Percentiles rank a stretch among this genome's conserved stretches.
phyloP scores from a whole-genome alignment of 2,888 invertebrate genomes.

The Lottia gigantea region DNA sequence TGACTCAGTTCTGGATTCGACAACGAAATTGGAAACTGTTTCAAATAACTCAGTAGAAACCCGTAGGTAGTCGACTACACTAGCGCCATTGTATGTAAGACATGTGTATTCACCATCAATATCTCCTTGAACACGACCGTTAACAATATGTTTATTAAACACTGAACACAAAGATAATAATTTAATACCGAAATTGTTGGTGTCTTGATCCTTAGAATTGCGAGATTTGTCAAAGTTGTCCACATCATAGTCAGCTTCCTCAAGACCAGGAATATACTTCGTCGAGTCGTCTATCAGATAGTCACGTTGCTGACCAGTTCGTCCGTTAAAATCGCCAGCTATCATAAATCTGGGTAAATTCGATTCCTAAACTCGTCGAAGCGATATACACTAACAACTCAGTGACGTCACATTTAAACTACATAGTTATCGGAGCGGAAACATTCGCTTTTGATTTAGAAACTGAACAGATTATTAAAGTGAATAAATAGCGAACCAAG shows the following conservation, averaged over 20 bases:
- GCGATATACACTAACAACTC: background rate
- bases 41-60: no score
- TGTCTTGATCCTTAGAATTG: background rate
- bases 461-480: background rate
- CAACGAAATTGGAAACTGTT: no score
- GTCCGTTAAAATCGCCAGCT: background rate
- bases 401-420: background rate
- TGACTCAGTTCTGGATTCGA: no score
- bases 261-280: background rate
- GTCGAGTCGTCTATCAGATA: conserved; percentile 3
- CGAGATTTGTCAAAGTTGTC: background rate
- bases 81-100: background rate
- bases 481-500: background rate
- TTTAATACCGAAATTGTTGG: background rate
- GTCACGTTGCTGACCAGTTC: background rate
- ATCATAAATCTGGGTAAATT: no score
- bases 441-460: background rate
- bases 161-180: background rate
- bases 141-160: background rate
- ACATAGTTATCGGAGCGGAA: background rate
- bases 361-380: background rate
- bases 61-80: background rate
- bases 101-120: background rate
- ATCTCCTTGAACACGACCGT: background rate
- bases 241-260: background rate